phyloP scores from a whole-genome alignment of 2,888 invertebrate species.

The Formica aserva region DNA sequence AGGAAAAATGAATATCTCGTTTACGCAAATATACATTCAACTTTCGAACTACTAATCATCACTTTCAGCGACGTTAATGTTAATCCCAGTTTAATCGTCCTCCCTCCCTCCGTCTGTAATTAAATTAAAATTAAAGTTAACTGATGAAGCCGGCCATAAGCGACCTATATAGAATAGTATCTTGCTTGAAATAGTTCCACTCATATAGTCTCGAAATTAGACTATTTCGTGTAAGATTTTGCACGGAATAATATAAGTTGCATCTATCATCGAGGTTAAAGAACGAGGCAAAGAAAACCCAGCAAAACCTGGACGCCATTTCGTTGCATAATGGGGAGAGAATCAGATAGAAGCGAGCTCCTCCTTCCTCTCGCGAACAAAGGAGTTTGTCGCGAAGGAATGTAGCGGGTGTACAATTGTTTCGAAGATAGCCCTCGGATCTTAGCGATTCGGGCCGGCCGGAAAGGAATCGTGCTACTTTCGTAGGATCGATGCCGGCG shows the following conservation, averaged over 20 bases:
- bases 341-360: constrained; percentile 11
- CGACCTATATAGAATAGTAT: background rate
- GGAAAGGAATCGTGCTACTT: constrained; percentile 65
- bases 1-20: constrained; percentile 12
- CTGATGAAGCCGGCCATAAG: background rate
- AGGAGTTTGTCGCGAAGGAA: constrained; percentile 45
- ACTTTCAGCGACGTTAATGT: constrained; percentile 24
- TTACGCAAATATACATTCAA: background rate
- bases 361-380: constrained; percentile 28
- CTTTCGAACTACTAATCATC: constrained; percentile 4
- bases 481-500: constrained; percentile 62
- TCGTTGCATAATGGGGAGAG: constrained; percentile 18
- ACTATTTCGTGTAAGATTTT: background rate
- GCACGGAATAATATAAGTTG: background rate
- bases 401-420: constrained; percentile 65
- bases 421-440: constrained; percentile 60
- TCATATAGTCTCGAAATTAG: background rate
- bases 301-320: background rate
- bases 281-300: background rate
- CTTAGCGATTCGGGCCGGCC: constrained; percentile 54
- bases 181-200: background rate
- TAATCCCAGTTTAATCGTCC: constrained; percentile 39
- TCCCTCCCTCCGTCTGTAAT: background rate
- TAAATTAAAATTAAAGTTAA: constrained; percentile 46
- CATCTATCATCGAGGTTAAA: constrained; percentile 9